These are phyloP conservation scores for Drosophila gunungcola DNA, from an alignment of 1,140 invertebrate genomes.

Conservation along the genomic window DNA sequence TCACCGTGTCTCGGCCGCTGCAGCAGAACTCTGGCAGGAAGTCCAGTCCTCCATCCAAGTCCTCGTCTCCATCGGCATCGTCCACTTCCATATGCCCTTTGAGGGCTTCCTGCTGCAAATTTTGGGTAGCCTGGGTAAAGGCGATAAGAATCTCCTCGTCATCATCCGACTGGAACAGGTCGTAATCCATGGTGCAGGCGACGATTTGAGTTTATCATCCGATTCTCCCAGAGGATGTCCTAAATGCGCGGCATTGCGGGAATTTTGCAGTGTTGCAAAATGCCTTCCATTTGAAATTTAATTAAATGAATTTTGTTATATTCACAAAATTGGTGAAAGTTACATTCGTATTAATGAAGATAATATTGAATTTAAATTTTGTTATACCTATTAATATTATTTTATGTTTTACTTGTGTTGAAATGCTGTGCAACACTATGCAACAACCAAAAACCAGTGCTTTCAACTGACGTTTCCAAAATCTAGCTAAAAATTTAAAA, in stretches of 20 bases:
- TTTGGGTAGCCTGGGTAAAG: conserved; percentile 61
- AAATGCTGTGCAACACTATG: neutral
- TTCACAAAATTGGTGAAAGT: too few species aligned
- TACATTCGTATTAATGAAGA: too few species aligned
- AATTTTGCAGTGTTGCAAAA: too few species aligned
- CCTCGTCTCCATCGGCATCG: conserved; percentile 10
- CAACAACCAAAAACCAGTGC: too few species aligned
- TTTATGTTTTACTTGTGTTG: neutral
- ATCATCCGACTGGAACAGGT: conserved; percentile 80
- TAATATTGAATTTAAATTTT: too few species aligned
- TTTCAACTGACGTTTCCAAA: too few species aligned
- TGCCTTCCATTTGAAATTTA: too few species aligned
- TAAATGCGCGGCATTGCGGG: conserved; percentile 3
- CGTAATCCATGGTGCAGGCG: conserved; percentile 69
- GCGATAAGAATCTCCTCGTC: conserved; percentile 75
- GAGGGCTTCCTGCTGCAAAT: conserved; percentile 9
- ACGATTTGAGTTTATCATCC: neutral
- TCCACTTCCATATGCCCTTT: conserved; percentile 1
- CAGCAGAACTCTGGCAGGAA: conserved; percentile 72
- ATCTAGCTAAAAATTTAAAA: too few species aligned
- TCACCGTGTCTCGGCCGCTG: conserved; percentile 59
- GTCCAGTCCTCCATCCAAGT: conserved; percentile 20
- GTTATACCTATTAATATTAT: too few species aligned
- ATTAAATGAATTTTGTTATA: too few species aligned
- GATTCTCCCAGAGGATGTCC: neutral